These are phyloP conservation scores for Drosophila punjabiensis DNA, from an alignment of 1,140 invertebrate genomes.

Conservation along the genomic window DNA sequence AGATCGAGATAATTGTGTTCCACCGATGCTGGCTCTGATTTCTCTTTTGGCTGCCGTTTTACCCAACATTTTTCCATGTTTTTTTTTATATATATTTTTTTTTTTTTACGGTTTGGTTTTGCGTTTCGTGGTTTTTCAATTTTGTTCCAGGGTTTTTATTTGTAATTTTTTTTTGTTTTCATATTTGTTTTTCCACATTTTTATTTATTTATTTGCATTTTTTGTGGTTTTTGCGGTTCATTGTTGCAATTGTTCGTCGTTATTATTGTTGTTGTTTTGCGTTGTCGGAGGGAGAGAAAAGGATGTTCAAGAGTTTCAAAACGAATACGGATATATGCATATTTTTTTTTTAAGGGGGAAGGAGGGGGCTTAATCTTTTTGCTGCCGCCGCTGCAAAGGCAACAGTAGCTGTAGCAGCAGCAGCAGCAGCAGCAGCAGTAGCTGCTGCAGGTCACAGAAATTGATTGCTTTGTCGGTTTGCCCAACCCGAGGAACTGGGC, in stretches of 20 bases:
- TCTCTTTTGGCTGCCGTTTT: constrained; percentile 74
- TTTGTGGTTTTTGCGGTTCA: constrained; percentile 72
- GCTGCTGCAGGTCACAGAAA: constrained; percentile 52
- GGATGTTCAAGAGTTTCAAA: constrained; percentile 70
- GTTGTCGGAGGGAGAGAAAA: constrained; percentile 45
- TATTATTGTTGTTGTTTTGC: constrained; percentile 50
- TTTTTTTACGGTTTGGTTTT: constrained; percentile 51
- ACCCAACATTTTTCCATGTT: constrained; percentile 26
- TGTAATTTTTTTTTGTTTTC: constrained; percentile 38
- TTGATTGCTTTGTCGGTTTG: constrained; percentile 83
- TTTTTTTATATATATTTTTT: constrained; percentile 16
- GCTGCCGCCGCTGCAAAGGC: constrained; percentile 26
- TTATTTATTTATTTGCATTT: constrained; percentile 78
- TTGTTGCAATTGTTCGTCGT: constrained; percentile 63
- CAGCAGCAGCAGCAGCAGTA: constrained; percentile 9
- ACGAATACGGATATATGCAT: constrained; percentile 62
- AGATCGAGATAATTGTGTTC: constrained; percentile 85
- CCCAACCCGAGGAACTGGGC: constrained; percentile 52
- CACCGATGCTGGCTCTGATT: constrained; percentile 83
- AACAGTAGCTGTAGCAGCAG: not conserved
- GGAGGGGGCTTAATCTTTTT: constrained; percentile 66
- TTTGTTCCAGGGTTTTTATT: constrained; percentile 51
- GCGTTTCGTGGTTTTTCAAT: constrained; percentile 64
- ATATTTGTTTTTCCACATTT: constrained; percentile 58
- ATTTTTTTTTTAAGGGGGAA: constrained; percentile 42